A percentile compares a stretch with the other conserved stretches of the same genome.
Evolutionary conservation across 2,113 vertebrate genomes (phyloP).

Genomic region (Meriones unguiculatus): DNA sequence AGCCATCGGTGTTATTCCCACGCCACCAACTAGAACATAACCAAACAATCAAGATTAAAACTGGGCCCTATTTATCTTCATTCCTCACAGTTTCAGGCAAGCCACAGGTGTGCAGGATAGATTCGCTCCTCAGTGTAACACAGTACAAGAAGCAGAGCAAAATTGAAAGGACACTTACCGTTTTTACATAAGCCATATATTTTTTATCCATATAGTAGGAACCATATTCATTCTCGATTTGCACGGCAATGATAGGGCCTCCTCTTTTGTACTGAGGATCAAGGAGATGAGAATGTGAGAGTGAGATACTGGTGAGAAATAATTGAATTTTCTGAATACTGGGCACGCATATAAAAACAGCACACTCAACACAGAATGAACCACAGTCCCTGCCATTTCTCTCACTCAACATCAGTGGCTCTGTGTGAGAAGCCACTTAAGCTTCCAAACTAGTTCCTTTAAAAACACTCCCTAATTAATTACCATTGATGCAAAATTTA

Average conservation of each 20-base stretch:
- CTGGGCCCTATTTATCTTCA: not conserved
- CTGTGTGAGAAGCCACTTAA: not conserved
- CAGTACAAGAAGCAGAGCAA: not conserved
- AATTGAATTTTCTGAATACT: not conserved
- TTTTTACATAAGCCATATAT: conserved; percentile 92
- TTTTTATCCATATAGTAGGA: conserved; percentile 89
- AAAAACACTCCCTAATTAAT: not conserved
- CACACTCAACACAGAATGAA: not conserved
- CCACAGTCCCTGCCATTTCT: not conserved
- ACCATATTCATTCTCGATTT: conserved; percentile 96
- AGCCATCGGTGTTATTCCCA: not conserved
- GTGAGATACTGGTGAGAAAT: not conserved
- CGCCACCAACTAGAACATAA: not conserved
- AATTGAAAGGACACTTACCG: conserved; percentile 82
- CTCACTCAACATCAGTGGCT: not conserved
- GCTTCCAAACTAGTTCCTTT: not conserved
- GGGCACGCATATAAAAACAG: not conserved
- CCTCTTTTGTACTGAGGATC: conserved; percentile 89
- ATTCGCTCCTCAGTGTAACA: not conserved
- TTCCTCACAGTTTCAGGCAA: not conserved
- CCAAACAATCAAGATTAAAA: not conserved
- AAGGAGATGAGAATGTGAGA: conserved; percentile 11
- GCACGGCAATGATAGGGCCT: conserved; percentile 94
- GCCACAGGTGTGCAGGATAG: not conserved
- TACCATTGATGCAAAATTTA: not conserved